Percentiles rank a stretch among this genome's conserved stretches.
phyloP scores from a whole-genome alignment of 2,888 invertebrate species.

The Ditylenchus weischeri region DNA sequence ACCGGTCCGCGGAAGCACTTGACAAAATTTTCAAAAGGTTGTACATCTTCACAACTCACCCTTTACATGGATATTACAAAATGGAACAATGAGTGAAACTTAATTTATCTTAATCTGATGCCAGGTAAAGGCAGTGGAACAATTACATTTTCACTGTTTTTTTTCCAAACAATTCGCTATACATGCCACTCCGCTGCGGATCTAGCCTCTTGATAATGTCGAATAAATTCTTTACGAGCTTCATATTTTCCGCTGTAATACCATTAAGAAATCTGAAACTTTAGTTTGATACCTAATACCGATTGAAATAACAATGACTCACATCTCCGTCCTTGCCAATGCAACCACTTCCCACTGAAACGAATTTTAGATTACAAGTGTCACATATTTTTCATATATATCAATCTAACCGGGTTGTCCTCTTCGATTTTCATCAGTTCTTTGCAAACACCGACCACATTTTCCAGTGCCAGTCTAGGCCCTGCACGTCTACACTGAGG shows the following conservation, averaged over 20 bases:
- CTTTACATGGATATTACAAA: too few species aligned
- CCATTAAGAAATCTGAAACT: neutral
- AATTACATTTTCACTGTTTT: neutral
- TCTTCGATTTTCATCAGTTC: slow-evolving; percentile 32
- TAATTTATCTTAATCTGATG: too few species aligned
- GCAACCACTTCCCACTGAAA: slow-evolving; percentile 27
- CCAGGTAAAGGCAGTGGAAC: too few species aligned
- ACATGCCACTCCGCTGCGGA: slow-evolving; percentile 31
- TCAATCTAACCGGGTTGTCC: slow-evolving; percentile 27
- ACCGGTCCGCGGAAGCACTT: too few species aligned
- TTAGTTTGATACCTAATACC: too few species aligned
- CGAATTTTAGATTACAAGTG: neutral
- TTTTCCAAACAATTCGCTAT: slow-evolving; percentile 20
- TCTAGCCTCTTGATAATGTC: slow-evolving; percentile 20
- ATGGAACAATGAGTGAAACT: too few species aligned
- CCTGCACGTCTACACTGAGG: slow-evolving; percentile 1
- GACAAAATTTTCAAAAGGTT: too few species aligned
- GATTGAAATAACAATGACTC: slow-evolving; percentile 1
- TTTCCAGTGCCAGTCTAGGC: slow-evolving; percentile 17
- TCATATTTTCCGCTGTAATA: neutral
- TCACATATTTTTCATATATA: neutral
- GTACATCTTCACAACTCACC: too few species aligned
- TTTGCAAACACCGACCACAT: slow-evolving; percentile 24
- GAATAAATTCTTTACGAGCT: neutral
- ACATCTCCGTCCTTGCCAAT: slow-evolving; percentile 12